Base-by-base conservation (phyloP, 2,888 invertebrate species). In the Melolontha melolontha region DNA sequence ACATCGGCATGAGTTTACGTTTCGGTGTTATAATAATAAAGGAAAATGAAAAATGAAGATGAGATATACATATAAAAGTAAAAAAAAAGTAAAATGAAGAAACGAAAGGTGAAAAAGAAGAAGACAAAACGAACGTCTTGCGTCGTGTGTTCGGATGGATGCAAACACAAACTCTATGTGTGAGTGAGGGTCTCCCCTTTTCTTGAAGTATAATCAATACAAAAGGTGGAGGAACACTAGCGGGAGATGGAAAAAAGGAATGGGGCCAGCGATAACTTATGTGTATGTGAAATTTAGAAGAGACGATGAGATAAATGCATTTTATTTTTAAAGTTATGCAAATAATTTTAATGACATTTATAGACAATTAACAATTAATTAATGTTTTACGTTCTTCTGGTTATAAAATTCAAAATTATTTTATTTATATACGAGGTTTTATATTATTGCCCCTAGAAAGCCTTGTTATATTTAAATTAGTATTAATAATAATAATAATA, bases 121-220 rank as follows among this genome's bases (percentile, higher is more conserved):
- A 47, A 62, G 42, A 16, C 17, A 47, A 62, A 34, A 29, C 47
- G 29, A 47, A 39, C 16, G 39, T 8, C 47, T 47, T 67, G 74
- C 75, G 75, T 77, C 78, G 78, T 78, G 77, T 77, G 78, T 77
- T 75, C 69, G 54, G 17, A 62, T 59, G 71, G 76, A 77, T 76
- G 76, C 77, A 77, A 78, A 77, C 47, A 62, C 76, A 77, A 77
- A 75, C 74, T 75, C 74, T 74, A 74, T 74, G 62, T 34, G 59
- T 62, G 42, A 47, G 59, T 62, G 59, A 34, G 59, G 2, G 17
- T 49, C 59, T 62, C 59, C 59, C 59, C 77, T 75, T 76, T 74
- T 71, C 75, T 72, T 74, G 75, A 74, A 75, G 75, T 75, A 78
- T 78, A 77, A 78, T 78, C 78, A 78, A 78, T 78, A 78, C 72